Evolutionary conservation across 1,140 invertebrate genomes (phyloP), one percentile per base, ranked within the genome.

Genomic region (Drosophila pallidifrons): DNA sequence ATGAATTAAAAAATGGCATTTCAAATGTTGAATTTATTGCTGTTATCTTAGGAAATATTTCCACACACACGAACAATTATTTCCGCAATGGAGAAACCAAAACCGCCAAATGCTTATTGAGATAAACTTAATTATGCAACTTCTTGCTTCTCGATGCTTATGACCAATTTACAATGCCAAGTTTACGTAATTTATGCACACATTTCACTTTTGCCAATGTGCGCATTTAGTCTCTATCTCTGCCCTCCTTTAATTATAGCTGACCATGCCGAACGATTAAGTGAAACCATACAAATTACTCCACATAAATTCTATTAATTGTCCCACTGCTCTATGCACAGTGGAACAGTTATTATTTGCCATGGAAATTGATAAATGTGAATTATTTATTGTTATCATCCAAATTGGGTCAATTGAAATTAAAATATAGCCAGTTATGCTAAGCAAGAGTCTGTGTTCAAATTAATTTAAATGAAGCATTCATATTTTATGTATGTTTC

Each of bases 41-140:
- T 8, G 8, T 46, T 46, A 68, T 60, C 25, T 51, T 3, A 7
- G n/a, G 1, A 32, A 16, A 60, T 32, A 47, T 20, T 35, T n/a
- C 35, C 11, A 30, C 59, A 46, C 13, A 15, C 30, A 28, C 35
- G 35, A 15, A 41, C 35, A 30, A 25, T 38, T 38, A 57, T 57
- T 8, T 35, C 10, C 13, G 11, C 1, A 30, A 30, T 28, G 20
- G 1, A 1, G 2, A n/a, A 3, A 11, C 1, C 13, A 5, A 5
- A 7, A 28, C 6, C 2, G 38, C 20, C 20, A 35, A 49, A 38
- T 61, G 11, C 30, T 3, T n/a, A 38, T 46, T 41, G 16, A 20
- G 10, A 67, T 15, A 65, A 43, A 60, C 66, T 76, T 76, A 75
- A 82, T 82, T 86, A 82, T 86, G 71, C 71, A 82, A 88, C 51